Conservation (phyloP, 2,888 invertebrate species). For the Tillus elongatus region DNA sequence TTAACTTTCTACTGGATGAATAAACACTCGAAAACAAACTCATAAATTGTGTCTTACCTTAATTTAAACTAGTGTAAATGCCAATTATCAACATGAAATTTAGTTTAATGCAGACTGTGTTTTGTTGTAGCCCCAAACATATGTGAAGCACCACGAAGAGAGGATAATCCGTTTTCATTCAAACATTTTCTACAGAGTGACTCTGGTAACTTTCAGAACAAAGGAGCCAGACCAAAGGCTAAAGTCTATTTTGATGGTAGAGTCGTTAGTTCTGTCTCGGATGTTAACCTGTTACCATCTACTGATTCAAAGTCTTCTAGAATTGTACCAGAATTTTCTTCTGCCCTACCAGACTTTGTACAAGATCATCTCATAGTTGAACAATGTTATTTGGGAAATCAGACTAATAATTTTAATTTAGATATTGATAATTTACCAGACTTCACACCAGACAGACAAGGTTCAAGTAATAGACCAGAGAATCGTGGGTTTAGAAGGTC, state of each 20-base stretch:
- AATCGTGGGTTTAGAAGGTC: slow-evolving; percentile 19
- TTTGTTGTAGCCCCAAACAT: no score
- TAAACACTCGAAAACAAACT: no score
- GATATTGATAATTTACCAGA: slow-evolving; percentile 61
- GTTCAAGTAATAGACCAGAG: slow-evolving; percentile 24
- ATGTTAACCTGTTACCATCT: slow-evolving; percentile 45
- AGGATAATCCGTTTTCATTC: slow-evolving; percentile 76
- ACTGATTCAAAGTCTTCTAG: no score
- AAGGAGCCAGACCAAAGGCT: slow-evolving; percentile 74
- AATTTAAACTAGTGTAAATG: no score
- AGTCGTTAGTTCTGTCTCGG: slow-evolving; percentile 35
- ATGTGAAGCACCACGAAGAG: slow-evolving; percentile 34
- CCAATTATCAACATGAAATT: no score
- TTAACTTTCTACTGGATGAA: no score
- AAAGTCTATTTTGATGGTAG: slow-evolving; percentile 47
- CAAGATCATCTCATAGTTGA: slow-evolving; percentile 81
- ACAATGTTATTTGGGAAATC: slow-evolving; percentile 56
- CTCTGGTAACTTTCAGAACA: slow-evolving; percentile 53
- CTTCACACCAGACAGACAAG: slow-evolving; percentile 45
- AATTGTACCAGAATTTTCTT: slow-evolving; percentile 47
- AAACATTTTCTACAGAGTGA: slow-evolving; percentile 73
- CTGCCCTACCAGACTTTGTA: slow-evolving; percentile 76
- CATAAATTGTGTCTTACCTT: no score
- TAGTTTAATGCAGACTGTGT: no score
- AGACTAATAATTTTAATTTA: slow-evolving; percentile 43